These are phyloP conservation scores for Lutjanus campechanus DNA, from an alignment of 2,797 vertebrate genomes.

Conservation along the genomic window DNA sequence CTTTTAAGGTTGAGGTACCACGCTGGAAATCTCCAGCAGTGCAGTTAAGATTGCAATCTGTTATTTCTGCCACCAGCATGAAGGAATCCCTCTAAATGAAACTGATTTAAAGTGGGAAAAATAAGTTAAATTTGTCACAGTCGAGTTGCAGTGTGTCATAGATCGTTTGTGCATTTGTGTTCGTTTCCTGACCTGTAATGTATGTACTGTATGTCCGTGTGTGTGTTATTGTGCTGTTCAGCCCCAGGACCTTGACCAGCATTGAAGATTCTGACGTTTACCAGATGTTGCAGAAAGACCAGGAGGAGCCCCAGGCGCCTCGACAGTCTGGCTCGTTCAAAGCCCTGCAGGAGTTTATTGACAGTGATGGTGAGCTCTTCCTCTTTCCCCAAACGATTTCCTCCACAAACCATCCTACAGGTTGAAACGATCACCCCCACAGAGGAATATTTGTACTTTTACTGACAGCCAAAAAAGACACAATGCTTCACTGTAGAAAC, in stretches of 20 bases:
- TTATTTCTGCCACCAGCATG: conserved; percentile 85
- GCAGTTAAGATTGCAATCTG: conserved; percentile 77
- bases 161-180: conserved; percentile 10
- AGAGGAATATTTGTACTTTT: background rate
- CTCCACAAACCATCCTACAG: background rate
- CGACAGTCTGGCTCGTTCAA: conserved; percentile 97
- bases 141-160: background rate
- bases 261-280: conserved; percentile 94
- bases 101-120: background rate
- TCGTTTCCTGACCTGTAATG: conserved; percentile 3
- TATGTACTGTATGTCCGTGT: conserved; percentile 20
- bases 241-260: conserved; percentile 84
- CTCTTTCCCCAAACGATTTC: background rate
- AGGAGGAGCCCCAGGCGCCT: conserved; percentile 88
- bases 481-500: background rate
- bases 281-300: conserved; percentile 90
- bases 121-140: background rate
- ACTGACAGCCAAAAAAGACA: background rate
- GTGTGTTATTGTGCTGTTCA: conserved; percentile 66
- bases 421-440: background rate
- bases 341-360: conserved; percentile 95
- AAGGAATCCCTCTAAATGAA: conserved; percentile 64
- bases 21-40: conserved; percentile 55
- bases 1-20: conserved; percentile 62
- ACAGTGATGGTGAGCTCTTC: conserved; percentile 89